Base-by-base conservation (phyloP, 2,888 invertebrate species). In the Malacosoma neustria region DNA sequence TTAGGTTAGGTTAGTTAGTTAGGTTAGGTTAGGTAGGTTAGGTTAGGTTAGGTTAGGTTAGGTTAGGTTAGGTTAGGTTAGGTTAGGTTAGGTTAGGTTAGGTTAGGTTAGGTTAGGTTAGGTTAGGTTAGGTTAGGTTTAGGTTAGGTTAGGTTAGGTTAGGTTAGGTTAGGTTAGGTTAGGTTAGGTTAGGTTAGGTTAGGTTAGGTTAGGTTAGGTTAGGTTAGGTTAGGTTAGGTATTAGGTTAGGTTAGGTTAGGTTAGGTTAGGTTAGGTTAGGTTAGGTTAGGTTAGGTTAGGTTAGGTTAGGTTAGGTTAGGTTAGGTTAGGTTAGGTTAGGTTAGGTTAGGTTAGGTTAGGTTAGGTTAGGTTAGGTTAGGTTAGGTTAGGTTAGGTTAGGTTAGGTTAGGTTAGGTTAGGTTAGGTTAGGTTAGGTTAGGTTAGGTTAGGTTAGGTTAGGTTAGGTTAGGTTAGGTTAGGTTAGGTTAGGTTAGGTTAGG, bases 271-370 rank as follows among this genome's bases (percentile, higher is more conserved):
- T 45, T 46, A 39, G 43, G 45, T 43, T 44, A 43, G 46, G 46
- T 47, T 48, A 39, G 39, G 36, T 37, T 38, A 36, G 39, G 39
- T 43, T 49, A 37, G 46, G 44, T 52, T 43, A 46, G 45, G 46
- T 46, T 46, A 44, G 46, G 47, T 48, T 51, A 47, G 48, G 48
- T 51, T 45, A 42, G 48, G 46, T 48, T 44, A 41, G 43, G 46
- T 45, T 45, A 44, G 46, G 43, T 43, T 43, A 40, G 42, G 39
- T 43, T 40, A 44, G 40, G 49, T 45, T 49, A 43, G 48, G 49
- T 47, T 49, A 47, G 51, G 47, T 55, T 51, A 39, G 48, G 49
- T 47, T 45, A 37, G 41, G 41, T 43, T 41, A 40, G 45, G 45
- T 43, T 42, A 40, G 42, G 39, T 42, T 41, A 38, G 43, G 41